These are phyloP conservation scores for Phymastichus coffea DNA, from an alignment of 1,140 invertebrate species.

Conservation along the genomic window DNA sequence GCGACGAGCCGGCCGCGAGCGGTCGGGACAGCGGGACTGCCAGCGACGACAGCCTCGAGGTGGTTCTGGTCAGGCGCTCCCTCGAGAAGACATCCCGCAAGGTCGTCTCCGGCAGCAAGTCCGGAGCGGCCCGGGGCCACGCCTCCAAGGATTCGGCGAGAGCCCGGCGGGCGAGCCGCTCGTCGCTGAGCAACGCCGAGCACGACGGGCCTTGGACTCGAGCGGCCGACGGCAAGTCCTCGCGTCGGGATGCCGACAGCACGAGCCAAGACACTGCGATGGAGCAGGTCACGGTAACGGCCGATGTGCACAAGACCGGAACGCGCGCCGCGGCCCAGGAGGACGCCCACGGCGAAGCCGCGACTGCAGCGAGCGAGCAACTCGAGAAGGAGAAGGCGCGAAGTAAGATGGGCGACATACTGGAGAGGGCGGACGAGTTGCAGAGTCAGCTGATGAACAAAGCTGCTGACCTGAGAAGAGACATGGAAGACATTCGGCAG, in stretches of 20 bases:
- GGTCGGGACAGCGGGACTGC: conserved; percentile 30
- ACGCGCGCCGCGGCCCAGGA: conserved; percentile 29
- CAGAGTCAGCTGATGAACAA: conserved; percentile 40
- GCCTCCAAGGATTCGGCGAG: conserved; percentile 33
- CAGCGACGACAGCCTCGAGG: conserved; percentile 53
- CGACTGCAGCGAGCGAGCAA: conserved; percentile 16
- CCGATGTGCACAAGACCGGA: conserved; percentile 50
- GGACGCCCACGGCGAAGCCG: conserved; percentile 35
- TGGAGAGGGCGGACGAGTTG: conserved; percentile 41
- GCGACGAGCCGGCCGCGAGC: neutral
- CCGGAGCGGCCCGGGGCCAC: conserved; percentile 39
- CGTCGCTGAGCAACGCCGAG: neutral
- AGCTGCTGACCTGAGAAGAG: conserved; percentile 44
- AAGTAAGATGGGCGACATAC: conserved; percentile 39
- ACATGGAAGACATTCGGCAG: conserved; percentile 46
- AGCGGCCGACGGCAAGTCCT: conserved; percentile 23
- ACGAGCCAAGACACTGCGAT: conserved; percentile 51
- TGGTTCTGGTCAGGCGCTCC: conserved; percentile 46
- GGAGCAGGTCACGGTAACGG: conserved; percentile 46
- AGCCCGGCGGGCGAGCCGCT: neutral
- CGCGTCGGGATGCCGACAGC: conserved; percentile 37
- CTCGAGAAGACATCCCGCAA: conserved; percentile 49
- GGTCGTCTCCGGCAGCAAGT: conserved; percentile 42
- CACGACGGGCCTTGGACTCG: conserved; percentile 10
- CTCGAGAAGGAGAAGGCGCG: conserved; percentile 21